Conservation (phyloP, 2,113 vertebrate species). For the Halichoeres trimaculatus region DNA sequence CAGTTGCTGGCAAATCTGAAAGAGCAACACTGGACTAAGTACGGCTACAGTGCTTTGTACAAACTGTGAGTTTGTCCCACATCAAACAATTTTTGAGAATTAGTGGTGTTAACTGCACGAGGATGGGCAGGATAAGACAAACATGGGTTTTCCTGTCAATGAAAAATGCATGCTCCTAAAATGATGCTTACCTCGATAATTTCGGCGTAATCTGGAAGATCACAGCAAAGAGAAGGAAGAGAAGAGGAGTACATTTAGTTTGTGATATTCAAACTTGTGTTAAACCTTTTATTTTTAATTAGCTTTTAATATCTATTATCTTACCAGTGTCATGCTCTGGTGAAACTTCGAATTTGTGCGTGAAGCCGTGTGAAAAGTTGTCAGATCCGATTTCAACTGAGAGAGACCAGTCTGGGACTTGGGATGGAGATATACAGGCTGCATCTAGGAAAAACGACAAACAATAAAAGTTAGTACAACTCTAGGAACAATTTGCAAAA, state of each 20-base stretch:
- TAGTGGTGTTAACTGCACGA: neutral
- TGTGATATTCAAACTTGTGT: too few species aligned
- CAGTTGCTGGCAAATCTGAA: constrained; percentile 80
- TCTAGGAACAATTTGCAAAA: too few species aligned
- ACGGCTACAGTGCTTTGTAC: constrained; percentile 27
- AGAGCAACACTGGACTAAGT: constrained; percentile 68
- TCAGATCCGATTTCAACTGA: constrained; percentile 62
- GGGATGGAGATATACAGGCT: fast-evolving
- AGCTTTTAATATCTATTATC: neutral
- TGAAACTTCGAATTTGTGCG: constrained; percentile 78
- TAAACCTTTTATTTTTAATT: too few species aligned
- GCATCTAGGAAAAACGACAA: constrained; percentile 30
- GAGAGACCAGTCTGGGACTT: constrained; percentile 56
- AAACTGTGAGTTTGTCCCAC: neutral
- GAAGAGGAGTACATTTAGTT: constrained; percentile 3
- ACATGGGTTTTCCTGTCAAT: constrained; percentile 77
- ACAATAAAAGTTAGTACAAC: neutral
- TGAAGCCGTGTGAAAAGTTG: constrained; percentile 6
- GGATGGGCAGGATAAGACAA: constrained; percentile 53
- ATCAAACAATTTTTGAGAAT: constrained; percentile 9
- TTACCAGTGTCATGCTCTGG: constrained; percentile 74
- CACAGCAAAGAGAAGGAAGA: constrained; percentile 17
- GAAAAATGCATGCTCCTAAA: constrained; percentile 58
- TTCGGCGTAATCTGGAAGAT: constrained; percentile 61
- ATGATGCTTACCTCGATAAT: constrained; percentile 78